Conservation (phyloP, 1,140 invertebrate genomes). For the Dermatophagoides farinae region DNA sequence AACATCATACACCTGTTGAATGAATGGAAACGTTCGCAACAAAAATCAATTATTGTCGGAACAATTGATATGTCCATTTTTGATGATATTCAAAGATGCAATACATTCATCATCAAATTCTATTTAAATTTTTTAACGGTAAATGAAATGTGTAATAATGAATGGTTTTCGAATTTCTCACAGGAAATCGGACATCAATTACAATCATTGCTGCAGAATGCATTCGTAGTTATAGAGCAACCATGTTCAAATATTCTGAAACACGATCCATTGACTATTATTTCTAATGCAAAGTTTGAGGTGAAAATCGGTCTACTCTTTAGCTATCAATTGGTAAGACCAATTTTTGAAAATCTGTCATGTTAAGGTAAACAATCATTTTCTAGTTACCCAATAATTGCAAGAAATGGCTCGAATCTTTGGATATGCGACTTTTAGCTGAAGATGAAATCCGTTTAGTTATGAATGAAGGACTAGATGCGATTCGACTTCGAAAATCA, state of each 20-base stretch:
- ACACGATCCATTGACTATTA: conserved; percentile 2
- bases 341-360: neutral
- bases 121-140: neutral
- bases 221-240: conserved; percentile 1
- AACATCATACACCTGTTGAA: neutral
- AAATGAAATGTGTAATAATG: neutral
- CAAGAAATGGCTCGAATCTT: neutral
- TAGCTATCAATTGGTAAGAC: neutral
- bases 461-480: neutral
- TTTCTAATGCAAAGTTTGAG: conserved; percentile 8
- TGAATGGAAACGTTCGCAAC: neutral
- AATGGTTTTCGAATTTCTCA: neutral
- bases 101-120: neutral
- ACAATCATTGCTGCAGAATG: neutral
- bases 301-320: neutral
- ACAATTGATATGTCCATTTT: neutral
- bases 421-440: neutral
- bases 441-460: neutral
- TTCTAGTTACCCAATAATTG: neutral
- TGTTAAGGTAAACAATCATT: neutral
- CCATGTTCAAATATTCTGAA: neutral
- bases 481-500: neutral
- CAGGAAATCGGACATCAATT: neutral
- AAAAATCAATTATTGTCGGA: neutral
- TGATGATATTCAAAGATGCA: neutral